Evolutionary conservation across 2,888 invertebrate species (phyloP).

Genomic region (Gymnocheta viridis): DNA sequence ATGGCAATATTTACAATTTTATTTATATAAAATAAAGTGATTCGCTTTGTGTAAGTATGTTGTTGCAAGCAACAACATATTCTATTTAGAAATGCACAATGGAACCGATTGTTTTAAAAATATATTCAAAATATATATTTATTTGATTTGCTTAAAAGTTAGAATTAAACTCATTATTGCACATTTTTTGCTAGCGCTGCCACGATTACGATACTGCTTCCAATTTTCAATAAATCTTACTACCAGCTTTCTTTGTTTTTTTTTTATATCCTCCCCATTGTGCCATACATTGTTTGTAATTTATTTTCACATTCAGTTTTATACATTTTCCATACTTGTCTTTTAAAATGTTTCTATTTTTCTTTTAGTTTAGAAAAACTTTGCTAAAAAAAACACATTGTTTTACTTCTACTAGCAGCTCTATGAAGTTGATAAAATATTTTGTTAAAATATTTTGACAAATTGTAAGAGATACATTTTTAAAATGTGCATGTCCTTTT

Average conservation of each 20-base stretch:
- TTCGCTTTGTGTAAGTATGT: constrained; percentile 26
- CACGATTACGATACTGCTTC: too few relatives aligned
- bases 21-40: constrained; percentile 18
- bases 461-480: constrained; percentile 30
- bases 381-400: constrained; percentile 33
- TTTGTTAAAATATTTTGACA: constrained; percentile 61
- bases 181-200: too few relatives aligned
- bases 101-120: neutral
- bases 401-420: constrained; percentile 35
- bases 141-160: too few relatives aligned
- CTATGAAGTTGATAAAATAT: constrained; percentile 63
- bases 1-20: constrained; percentile 56
- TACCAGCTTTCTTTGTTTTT: neutral
- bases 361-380: constrained; percentile 4
- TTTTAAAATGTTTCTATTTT: constrained; percentile 26
- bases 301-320: constrained; percentile 42
- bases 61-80: constrained; percentile 29
- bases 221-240: neutral
- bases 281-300: neutral
- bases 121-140: too few relatives aligned
- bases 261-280: neutral
- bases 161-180: too few relatives aligned
- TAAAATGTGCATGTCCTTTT: neutral
- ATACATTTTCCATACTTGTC: constrained; percentile 1
- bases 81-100: neutral